Evolutionary conservation across 2,113 vertebrate genomes (phyloP), one percentile per base, ranked within the genome.

Genomic region (Catharus fuscescens): DNA sequence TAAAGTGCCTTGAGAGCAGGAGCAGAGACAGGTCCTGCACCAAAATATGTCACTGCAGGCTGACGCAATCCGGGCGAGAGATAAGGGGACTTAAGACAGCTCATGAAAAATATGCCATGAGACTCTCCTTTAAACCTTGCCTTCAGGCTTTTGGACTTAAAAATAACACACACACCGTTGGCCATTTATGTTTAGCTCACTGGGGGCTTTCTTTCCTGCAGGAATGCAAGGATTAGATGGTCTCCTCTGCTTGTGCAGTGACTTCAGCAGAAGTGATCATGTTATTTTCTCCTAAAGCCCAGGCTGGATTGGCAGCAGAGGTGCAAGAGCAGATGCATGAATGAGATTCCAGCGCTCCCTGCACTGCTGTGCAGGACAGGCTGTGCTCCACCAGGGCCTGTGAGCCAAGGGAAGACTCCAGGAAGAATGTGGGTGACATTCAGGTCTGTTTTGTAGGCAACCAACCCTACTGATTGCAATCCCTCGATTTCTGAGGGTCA

Each of bases 41-140:
- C 89, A 64, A 96, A 96, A 93, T 96, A 96, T 95, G 95, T 93
- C 95, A 84, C 89, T 87, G 86, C 90, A 76, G 77, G 70, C 90
- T 95, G 94, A 96, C 10, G 60, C 86, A 93, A 90, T 85, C 57
- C 89, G 28, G 80, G 73, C 69, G 11, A 95, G 96, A 97, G 97
- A 97, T 95, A 96, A 94, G 93, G 48, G 86, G 96, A 95, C 96
- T 97, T 97, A 97, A 96, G 88, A 64, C 86, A 90, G 95, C 93
- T 95, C 93, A 92, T 40, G 66, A 92, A 74, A 92, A 95, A 94
- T 90, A 96, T 95, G 90, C 78, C 73, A 60, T 70, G 90, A 92
- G 85, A 56, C 52, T 88, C 12, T 21, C 61, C 82, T 89, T 91
- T 96, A 95, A 97, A 97, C 91, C 88, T 96, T 82, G 79, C 96